Evolutionary conservation across 2,113 vertebrate species (phyloP), one percentile per base, ranked within the genome.

Genomic region (Hyaena hyaena): DNA sequence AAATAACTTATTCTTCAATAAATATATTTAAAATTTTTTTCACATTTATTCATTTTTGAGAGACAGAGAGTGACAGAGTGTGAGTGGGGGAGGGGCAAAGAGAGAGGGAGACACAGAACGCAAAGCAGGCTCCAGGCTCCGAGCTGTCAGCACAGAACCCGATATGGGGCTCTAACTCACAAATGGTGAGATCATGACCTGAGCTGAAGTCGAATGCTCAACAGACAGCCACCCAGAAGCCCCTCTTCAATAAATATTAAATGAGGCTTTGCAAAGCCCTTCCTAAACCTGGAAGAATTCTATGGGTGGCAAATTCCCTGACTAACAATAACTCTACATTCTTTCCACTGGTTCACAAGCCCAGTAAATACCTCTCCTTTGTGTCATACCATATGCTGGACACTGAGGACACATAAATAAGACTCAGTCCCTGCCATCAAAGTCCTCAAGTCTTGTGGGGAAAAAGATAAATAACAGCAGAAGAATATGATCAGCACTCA

Each of bases 1-100:
- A 82, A 95, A 84, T 26, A 92, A 94, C 71, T 89, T 89, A 58
- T 89, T 85, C 35, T 71, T 55, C 35, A 89, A 58, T 8, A 82
- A 92, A 82, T 61, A 93, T 21, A 12, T 50, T 50, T 50, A 3
- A 14, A 14, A 50, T 12, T 50, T 50, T 50, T 50, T 50, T 50
- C 11, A 50, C 50, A 12, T 50, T 11, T 50, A 50, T 50, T 50
- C 50, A 50, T 50, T 50, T 50, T 50, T 50, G 50, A 50, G 50
- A 50, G 50, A 50, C 50, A 50, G 50, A 48, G 45, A 48, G 45
- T 12, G 50, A 50, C 50, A 50, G 50, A 14, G 50, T 50, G 50
- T 50, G 50, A 50, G 50, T 3, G 2, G 50, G 50, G 50, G 50
- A 50, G 50, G 50, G 50, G 50, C 50, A 50, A 12, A 50, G 50